These are phyloP conservation scores for Smutsia temminckii DNA, from an alignment of 2,797 vertebrate species.

Conservation along the genomic window DNA sequence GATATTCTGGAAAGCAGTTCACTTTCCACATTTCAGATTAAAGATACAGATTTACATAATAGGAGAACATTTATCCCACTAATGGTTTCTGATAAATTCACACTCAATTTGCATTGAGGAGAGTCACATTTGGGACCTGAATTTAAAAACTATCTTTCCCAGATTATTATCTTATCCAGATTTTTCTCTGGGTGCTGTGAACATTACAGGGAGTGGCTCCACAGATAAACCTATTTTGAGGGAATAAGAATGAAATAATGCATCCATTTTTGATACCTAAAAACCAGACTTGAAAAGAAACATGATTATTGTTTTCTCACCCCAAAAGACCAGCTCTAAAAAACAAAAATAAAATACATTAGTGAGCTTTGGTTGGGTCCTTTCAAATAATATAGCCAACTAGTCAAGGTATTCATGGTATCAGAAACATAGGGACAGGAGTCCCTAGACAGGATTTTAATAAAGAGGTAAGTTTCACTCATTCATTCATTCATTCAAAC, in stretches of 20 bases:
- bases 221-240: slow-evolving; percentile 24
- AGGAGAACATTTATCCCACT: slow-evolving; percentile 74
- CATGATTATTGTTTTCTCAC: background rate
- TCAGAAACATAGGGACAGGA: background rate
- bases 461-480: background rate
- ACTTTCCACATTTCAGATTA: slow-evolving; percentile 70
- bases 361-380: background rate
- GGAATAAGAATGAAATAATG: slow-evolving; percentile 6
- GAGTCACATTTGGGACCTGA: slow-evolving; percentile 45
- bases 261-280: slow-evolving; percentile 22
- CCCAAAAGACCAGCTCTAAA: background rate
- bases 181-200: background rate
- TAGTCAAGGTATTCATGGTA: background rate
- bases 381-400: background rate
- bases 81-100: slow-evolving; percentile 78
- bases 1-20: slow-evolving; percentile 70
- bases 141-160: slow-evolving; percentile 64
- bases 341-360: slow-evolving; percentile 20
- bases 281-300: slow-evolving; percentile 50
- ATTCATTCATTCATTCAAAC: background rate
- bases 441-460: background rate
- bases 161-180: background rate
- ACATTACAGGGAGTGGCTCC: background rate
- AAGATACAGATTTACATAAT: slow-evolving; percentile 76
- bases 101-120: slow-evolving; percentile 67